A percentile compares a stretch with the other conserved stretches of the same genome.
phyloP scores from a whole-genome alignment of 2,113 vertebrate genomes.

The Pelobates fuscus region DNA sequence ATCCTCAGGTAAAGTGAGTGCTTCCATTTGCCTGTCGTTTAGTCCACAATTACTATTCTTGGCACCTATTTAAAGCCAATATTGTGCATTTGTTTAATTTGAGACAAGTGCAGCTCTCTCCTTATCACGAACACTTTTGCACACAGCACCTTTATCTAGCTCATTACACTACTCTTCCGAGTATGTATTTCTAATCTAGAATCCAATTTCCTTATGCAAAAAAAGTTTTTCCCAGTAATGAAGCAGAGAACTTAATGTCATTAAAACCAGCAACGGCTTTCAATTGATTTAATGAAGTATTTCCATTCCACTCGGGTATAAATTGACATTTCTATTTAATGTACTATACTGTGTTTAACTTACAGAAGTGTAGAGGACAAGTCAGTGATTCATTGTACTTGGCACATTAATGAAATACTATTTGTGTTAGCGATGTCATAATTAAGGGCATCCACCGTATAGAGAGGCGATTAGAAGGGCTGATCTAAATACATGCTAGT shows the following conservation, averaged over 20 bases:
- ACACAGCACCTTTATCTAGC: neutral
- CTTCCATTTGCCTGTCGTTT: no score
- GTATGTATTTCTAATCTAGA: neutral
- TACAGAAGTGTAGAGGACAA: constrained; percentile 13
- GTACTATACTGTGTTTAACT: constrained; percentile 36
- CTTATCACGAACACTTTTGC: neutral
- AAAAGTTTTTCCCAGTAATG: constrained; percentile 26
- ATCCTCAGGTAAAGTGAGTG: no score
- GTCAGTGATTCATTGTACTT: constrained; percentile 17
- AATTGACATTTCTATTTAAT: constrained; percentile 37
- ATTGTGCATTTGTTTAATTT: neutral
- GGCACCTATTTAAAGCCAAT: no score
- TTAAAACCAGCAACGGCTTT: constrained; percentile 17
- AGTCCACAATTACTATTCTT: no score
- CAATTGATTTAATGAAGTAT: constrained; percentile 39
- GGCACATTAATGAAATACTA: constrained; percentile 31
- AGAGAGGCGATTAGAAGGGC: neutral
- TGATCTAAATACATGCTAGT: constrained; percentile 18
- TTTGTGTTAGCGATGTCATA: constrained; percentile 17
- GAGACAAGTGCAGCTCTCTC: neutral
- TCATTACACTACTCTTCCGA: neutral
- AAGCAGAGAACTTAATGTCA: constrained; percentile 34
- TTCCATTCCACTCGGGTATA: constrained; percentile 24
- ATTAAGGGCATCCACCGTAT: constrained; percentile 20
- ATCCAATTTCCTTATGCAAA: constrained; percentile 22